Evolutionary conservation across 2,797 vertebrate genomes (phyloP).

Genomic region (Hydrocynus forskahlii): DNA sequence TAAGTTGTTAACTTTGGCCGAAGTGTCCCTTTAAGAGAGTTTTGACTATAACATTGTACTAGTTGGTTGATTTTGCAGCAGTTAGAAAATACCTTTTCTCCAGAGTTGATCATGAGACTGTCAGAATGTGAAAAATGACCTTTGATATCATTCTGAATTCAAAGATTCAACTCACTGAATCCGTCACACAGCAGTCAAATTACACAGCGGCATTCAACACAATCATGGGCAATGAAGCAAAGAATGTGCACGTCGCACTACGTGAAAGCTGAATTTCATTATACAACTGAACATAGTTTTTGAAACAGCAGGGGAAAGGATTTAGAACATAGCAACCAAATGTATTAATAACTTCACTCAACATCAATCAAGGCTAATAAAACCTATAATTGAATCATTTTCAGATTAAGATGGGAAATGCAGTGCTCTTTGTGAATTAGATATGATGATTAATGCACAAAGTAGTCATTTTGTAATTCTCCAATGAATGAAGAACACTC

Average conservation of each 20-base stretch:
- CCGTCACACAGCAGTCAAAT: neutral
- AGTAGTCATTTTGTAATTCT: neutral
- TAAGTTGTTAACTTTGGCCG: neutral
- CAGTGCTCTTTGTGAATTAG: slow-evolving; percentile 27
- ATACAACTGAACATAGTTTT: neutral
- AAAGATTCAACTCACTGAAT: neutral
- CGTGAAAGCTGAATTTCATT: neutral
- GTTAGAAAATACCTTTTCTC: slow-evolving; percentile 23
- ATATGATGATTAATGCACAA: slow-evolving; percentile 12
- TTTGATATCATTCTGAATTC: neutral
- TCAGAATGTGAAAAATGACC: neutral
- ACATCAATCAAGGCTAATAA: neutral
- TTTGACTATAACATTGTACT: neutral
- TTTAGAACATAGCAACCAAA: neutral
- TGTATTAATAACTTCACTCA: neutral
- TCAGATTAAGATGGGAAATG: neutral
- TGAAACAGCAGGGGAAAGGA: neutral
- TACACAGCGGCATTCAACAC: neutral
- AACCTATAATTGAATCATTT: slow-evolving; percentile 17
- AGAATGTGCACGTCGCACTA: neutral
- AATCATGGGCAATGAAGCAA: neutral
- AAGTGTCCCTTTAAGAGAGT: neutral
- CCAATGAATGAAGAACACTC: neutral
- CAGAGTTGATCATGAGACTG: neutral
- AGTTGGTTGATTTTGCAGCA: neutral